phyloP scores from a whole-genome alignment of 2,888 invertebrate species.

The Himalopsyche tibetana region DNA sequence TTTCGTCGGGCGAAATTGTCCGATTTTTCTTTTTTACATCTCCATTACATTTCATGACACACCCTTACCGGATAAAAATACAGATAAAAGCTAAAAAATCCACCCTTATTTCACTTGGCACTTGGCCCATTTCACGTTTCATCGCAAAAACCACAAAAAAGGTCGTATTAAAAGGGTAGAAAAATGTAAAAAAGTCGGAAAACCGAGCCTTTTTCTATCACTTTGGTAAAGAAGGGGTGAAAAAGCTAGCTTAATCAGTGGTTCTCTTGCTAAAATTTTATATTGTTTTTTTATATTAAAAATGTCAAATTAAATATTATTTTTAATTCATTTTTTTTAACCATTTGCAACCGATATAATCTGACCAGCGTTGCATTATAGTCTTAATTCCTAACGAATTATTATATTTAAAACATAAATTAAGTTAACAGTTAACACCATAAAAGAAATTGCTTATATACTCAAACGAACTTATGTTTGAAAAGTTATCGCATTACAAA shows the following conservation, averaged over 20 bases:
- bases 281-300: background rate
- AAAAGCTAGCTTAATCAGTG: background rate
- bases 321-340: too few relatives aligned
- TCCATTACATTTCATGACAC: constrained; percentile 41
- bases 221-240: background rate
- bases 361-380: too few relatives aligned
- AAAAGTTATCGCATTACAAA: too few relatives aligned
- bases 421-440: too few relatives aligned
- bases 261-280: background rate
- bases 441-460: too few relatives aligned
- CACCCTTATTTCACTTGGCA: constrained; percentile 34
- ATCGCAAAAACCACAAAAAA: constrained; percentile 43
- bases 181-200: constrained; percentile 18
- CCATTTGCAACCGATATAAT: too few relatives aligned
- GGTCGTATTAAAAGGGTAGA: constrained; percentile 20
- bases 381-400: too few relatives aligned
- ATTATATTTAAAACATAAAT: too few relatives aligned
- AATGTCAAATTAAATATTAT: too few relatives aligned
- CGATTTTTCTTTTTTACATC: background rate
- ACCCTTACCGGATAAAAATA: constrained; percentile 34
- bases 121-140: constrained; percentile 43
- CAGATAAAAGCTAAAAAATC: constrained; percentile 34
- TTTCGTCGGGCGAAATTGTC: too few relatives aligned
- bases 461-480: too few relatives aligned
- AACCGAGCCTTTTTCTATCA: constrained; percentile 42